Conservation (phyloP, 1,140 invertebrate genomes). For the Penaeus indicus region DNA sequence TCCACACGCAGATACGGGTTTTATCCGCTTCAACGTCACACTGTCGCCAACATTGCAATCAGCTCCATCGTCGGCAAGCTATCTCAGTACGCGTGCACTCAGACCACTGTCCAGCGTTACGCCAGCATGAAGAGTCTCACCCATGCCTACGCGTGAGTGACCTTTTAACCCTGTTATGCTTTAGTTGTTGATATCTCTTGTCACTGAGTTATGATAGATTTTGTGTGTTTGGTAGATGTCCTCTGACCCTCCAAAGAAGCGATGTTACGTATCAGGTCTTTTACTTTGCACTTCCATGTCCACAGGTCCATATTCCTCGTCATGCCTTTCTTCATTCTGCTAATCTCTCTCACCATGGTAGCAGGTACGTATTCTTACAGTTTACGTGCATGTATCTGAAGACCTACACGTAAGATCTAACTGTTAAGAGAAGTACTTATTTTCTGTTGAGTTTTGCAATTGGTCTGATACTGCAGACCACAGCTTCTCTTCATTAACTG, state of each 20-base stretch:
- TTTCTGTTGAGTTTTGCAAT: neutral
- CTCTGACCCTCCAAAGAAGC: neutral
- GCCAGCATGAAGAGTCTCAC: constrained; percentile 51
- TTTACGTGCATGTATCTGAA: too few species aligned
- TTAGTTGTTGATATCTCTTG: too few species aligned
- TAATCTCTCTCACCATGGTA: constrained; percentile 43
- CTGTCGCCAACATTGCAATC: constrained; percentile 46
- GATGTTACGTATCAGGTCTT: neutral
- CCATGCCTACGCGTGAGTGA: constrained; percentile 44
- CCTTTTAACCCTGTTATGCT: too few species aligned
- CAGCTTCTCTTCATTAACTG: too few species aligned
- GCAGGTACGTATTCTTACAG: neutral
- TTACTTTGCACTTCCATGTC: neutral
- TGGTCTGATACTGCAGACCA: too few species aligned
- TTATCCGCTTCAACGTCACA: constrained; percentile 36
- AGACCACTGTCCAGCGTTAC: constrained; percentile 56
- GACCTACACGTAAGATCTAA: neutral
- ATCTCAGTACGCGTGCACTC: constrained; percentile 38
- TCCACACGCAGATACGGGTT: constrained; percentile 1
- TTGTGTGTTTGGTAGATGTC: too few species aligned
- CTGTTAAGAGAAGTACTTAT: neutral
- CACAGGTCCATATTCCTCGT: constrained; percentile 34
- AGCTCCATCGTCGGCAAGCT: constrained; percentile 33
- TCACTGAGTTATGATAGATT: too few species aligned
- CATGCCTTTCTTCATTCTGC: constrained; percentile 49